Percentiles rank a stretch among this genome's conserved stretches.
Conservation (phyloP, 1,140 invertebrate species). For the Ericerus pela region DNA sequence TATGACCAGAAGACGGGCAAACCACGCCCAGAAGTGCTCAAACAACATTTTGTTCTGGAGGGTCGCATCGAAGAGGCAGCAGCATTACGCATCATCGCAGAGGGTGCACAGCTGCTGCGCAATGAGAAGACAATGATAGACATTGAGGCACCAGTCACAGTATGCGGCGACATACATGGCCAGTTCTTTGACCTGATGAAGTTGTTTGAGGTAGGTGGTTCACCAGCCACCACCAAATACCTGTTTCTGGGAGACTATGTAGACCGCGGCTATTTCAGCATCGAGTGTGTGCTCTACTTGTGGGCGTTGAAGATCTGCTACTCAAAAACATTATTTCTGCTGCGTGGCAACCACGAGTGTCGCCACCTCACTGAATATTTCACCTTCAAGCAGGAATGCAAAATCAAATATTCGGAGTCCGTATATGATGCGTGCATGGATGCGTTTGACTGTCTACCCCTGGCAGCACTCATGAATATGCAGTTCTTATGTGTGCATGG, state of each 20-base stretch:
- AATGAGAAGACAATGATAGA: conserved; percentile 99
- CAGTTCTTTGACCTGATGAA: conserved; percentile 99
- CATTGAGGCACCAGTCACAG: conserved; percentile 99
- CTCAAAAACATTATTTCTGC: conserved; percentile 93
- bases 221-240: conserved; percentile 96
- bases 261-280: conserved; percentile 99
- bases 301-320: conserved; percentile 99
- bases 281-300: conserved; percentile 99
- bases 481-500: conserved; percentile 99
- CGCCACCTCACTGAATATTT: conserved; percentile 99
- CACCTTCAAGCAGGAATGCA: conserved; percentile 99
- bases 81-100: conserved; percentile 92
- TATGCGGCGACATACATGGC: conserved; percentile 99
- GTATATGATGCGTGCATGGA: conserved; percentile 99
- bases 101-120: conserved; percentile 85
- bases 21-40: conserved; percentile 90
- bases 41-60: conserved; percentile 97
- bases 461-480: conserved; percentile 99
- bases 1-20: conserved; percentile 87
- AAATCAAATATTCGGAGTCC: conserved; percentile 99
- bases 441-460: conserved; percentile 96
- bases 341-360: conserved; percentile 99
- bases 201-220: conserved; percentile 97
- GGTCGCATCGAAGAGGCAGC: conserved; percentile 95
- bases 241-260: conserved; percentile 99